Evolutionary conservation across 2,888 invertebrate genomes (phyloP).

Genomic region (Epirrhoe alternata): DNA sequence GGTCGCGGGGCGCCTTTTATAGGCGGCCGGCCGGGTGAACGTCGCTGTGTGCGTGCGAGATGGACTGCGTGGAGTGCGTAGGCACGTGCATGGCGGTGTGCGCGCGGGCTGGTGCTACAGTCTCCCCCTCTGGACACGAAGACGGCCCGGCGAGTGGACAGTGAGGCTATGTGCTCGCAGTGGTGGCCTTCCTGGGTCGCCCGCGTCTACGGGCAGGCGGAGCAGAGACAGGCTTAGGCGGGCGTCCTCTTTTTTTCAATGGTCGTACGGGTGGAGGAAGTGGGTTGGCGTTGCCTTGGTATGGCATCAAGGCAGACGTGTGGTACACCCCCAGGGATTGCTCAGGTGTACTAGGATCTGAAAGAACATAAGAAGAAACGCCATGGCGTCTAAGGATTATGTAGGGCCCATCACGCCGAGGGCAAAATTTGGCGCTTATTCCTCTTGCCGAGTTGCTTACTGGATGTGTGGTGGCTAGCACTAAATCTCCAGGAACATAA

Average conservation of each 20-base stretch:
- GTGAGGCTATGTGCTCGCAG: background rate
- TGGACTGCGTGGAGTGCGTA: too few relatives aligned
- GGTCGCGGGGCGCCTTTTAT: too few relatives aligned
- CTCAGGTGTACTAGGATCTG: conserved; percentile 18
- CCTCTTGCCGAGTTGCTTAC: conserved; percentile 6
- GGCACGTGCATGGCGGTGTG: too few relatives aligned
- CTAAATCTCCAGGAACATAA: conserved; percentile 17
- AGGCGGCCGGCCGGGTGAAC: too few relatives aligned
- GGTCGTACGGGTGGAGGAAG: conserved; percentile 32
- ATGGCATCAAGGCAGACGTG: conserved; percentile 34
- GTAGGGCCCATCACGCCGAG: conserved; percentile 27
- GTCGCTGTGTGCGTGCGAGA: too few relatives aligned
- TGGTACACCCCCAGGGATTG: conserved; percentile 37
- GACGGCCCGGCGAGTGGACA: conserved; percentile 37
- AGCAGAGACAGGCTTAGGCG: conserved; percentile 23
- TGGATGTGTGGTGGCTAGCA: conserved; percentile 7
- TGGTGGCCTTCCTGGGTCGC: conserved; percentile 1
- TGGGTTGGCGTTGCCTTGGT: background rate
- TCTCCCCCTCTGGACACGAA: conserved; percentile 30
- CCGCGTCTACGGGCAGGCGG: conserved; percentile 5
- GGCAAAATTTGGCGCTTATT: conserved; percentile 25
- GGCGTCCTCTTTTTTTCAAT: conserved; percentile 37
- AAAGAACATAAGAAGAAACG: conserved; percentile 6
- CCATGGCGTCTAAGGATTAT: conserved; percentile 7
- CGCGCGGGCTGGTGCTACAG: too few relatives aligned